Conservation (phyloP, 2,113 vertebrate genomes). For the Tenrec ecaudatus region DNA sequence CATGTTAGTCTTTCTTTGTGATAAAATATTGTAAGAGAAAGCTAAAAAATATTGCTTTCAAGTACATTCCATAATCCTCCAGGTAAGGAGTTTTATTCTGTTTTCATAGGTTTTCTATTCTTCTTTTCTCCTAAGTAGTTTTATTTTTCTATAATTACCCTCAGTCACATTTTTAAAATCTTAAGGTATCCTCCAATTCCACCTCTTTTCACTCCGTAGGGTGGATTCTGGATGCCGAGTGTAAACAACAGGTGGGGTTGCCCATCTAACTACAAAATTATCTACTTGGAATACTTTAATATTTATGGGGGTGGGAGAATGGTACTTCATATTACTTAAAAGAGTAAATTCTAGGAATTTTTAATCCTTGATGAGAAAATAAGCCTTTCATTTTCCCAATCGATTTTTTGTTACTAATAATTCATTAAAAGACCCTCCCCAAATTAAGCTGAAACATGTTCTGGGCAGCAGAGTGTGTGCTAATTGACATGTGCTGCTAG, state of each 20-base stretch:
- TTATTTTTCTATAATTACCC: conserved; percentile 9
- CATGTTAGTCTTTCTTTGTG: neutral
- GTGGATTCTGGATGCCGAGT: neutral
- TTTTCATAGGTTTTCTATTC: neutral
- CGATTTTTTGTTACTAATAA: conserved; percentile 21
- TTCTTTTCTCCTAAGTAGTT: neutral
- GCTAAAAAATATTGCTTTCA: neutral
- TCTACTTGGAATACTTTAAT: neutral
- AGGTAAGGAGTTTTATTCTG: conserved; percentile 34
- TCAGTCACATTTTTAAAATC: neutral
- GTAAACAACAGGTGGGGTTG: neutral
- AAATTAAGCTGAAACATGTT: conserved; percentile 31
- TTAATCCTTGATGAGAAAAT: neutral
- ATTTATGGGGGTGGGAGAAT: neutral
- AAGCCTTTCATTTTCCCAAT: neutral
- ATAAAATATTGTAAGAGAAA: neutral
- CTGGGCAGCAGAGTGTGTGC: neutral
- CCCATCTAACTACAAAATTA: neutral
- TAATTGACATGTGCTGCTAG: neutral
- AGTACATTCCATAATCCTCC: neutral
- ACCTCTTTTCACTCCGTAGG: neutral
- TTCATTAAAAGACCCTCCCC: neutral
- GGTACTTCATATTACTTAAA: neutral
- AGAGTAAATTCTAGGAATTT: conserved; percentile 24
- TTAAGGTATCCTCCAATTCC: neutral